Conservation (phyloP, 1,140 invertebrate genomes). For the Aphelenchoides avenae region DNA sequence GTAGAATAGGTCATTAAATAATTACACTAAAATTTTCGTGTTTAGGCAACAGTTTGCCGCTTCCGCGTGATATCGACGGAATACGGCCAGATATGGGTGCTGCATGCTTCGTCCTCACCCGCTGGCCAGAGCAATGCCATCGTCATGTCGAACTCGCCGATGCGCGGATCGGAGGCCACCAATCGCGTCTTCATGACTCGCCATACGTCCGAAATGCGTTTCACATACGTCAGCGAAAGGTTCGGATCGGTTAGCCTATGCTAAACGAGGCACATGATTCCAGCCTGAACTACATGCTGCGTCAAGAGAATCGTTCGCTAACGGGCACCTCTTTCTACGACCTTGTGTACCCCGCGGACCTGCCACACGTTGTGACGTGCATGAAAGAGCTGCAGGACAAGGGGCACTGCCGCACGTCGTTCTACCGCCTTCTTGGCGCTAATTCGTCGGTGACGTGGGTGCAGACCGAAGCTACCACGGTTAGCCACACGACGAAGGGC, state of each 20-base stretch:
- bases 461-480: slow-evolving; percentile 49
- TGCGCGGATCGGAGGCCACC: slow-evolving; percentile 26
- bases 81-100: slow-evolving; percentile 21
- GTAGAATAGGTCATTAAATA: slow-evolving; percentile 1
- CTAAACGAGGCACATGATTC: slow-evolving; percentile 5
- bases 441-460: slow-evolving; percentile 42
- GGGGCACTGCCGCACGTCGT: slow-evolving; percentile 42
- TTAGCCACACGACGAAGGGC: slow-evolving; percentile 48
- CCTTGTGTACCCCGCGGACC: slow-evolving; percentile 49
- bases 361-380: slow-evolving; percentile 22
- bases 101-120: slow-evolving; percentile 30
- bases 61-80: slow-evolving; percentile 28
- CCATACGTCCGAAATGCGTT: slow-evolving; percentile 54
- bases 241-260: slow-evolving; percentile 15
- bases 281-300: slow-evolving; percentile 43
- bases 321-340: slow-evolving; percentile 55
- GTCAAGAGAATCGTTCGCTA: slow-evolving; percentile 38
- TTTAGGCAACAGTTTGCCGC: slow-evolving; percentile 41
- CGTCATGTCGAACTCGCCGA: slow-evolving; percentile 14
- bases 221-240: slow-evolving; percentile 47
- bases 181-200: slow-evolving; percentile 49
- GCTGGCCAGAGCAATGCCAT: slow-evolving; percentile 36
- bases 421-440: slow-evolving; percentile 46
- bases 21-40: slow-evolving; percentile 1
- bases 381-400: slow-evolving; percentile 45